Evolutionary conservation across 2,888 invertebrate genomes (phyloP), one percentile per base, ranked within the genome.

Genomic region (Epistrophe eligans): DNA sequence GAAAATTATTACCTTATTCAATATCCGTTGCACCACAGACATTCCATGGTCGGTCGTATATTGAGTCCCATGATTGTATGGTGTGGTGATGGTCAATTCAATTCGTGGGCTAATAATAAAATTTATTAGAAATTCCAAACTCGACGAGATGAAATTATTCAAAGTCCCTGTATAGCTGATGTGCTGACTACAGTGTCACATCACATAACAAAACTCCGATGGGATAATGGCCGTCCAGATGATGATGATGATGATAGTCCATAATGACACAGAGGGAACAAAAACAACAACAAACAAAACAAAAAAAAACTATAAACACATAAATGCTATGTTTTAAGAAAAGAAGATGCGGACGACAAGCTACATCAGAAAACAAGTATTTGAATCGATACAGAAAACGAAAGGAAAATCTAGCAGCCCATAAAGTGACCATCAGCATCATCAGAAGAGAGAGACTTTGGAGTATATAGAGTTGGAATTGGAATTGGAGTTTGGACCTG

Each of bases 351-450:
- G 57, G 52, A 71, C 55, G 52, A 71, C 55, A 48, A 60, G 38
- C n/a, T 66, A 17, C 32, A 45, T 48, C 24, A 58, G 43, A 57
- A 71, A 79, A 74, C 74, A 43, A 48, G 79, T 77, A 83, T 62
- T 57, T 13, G 67, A 9, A 74, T 58, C 17, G 19, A 62, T 38
- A 80, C 76, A 80, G 84, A 84, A 84, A 84, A 73, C 80, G 80
- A 84, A 84, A 84, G 81, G 80, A 80, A 84, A 73, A 84, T 76
- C 84, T 84, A 84, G 80, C 85, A 84, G 76, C 85, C 73, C 57
- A 77, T 71, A 70, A 71, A 48, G 72, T 77, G 67, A 62, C 48
- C 81, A 81, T 35, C n/a, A 13, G 17, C 40, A 60, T 15, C 8
- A 9, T 15, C 0, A 3, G 4, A 9, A 9, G 0, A 24, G 0